phyloP scores from a whole-genome alignment of 2,888 invertebrate genomes.

The Schrankia costaestrigalis region DNA sequence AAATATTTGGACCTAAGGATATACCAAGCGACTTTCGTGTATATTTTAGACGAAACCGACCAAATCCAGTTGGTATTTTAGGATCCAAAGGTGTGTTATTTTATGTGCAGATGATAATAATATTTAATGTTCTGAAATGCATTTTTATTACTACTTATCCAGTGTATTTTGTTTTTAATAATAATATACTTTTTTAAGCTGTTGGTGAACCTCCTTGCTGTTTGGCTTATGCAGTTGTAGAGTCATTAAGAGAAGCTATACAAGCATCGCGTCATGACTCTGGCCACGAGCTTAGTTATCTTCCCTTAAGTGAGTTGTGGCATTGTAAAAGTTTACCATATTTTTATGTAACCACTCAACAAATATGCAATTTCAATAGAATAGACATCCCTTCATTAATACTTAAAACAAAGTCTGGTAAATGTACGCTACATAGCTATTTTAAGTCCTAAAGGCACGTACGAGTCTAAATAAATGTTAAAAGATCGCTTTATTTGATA shows the following conservation, averaged over 20 bases:
- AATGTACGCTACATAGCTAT: too few relatives aligned
- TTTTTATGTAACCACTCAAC: too few relatives aligned
- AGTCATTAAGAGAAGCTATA: slow-evolving; percentile 39
- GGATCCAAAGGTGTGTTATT: slow-evolving; percentile 56
- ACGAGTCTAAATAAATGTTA: background rate
- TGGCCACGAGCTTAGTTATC: slow-evolving; percentile 31
- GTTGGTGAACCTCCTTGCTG: slow-evolving; percentile 43
- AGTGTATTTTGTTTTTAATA: too few relatives aligned
- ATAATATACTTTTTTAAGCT: slow-evolving; percentile 34
- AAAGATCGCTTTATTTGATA: background rate
- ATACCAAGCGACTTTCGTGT: slow-evolving; percentile 48
- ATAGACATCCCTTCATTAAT: background rate
- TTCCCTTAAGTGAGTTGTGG: slow-evolving; percentile 35
- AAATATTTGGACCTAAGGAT: slow-evolving; percentile 46
- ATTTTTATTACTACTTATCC: too few relatives aligned
- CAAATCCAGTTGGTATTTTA: slow-evolving; percentile 47
- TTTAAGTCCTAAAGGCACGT: too few relatives aligned
- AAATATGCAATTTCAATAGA: background rate
- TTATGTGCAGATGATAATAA: too few relatives aligned
- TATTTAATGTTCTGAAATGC: too few relatives aligned
- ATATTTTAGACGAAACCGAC: slow-evolving; percentile 38
- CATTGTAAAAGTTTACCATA: background rate
- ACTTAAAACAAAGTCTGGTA: too few relatives aligned
- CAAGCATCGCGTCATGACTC: slow-evolving; percentile 39
- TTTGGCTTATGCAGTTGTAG: slow-evolving; percentile 40